Evolutionary conservation across 2,113 vertebrate species (phyloP).

Genomic region (Notiomystis cincta): DNA sequence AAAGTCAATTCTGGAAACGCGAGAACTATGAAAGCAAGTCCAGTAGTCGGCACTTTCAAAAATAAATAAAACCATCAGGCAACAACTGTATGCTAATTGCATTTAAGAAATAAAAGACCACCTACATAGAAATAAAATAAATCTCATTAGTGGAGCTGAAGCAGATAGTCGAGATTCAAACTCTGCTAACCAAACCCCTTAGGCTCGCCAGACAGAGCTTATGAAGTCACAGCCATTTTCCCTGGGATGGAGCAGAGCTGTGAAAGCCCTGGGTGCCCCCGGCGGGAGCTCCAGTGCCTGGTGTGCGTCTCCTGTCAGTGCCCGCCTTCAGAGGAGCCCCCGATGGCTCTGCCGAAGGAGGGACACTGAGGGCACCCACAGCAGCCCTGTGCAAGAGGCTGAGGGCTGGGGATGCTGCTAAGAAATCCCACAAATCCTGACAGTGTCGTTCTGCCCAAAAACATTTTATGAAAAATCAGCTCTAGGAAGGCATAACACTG

Average conservation of each 20-base stretch:
- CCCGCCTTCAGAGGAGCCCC: background rate
- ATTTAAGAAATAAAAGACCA: constrained; percentile 40
- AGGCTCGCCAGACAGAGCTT: background rate
- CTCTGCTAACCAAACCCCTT: background rate
- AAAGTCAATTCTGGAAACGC: constrained; percentile 41
- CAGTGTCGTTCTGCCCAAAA: background rate
- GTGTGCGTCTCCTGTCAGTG: background rate
- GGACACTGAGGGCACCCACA: background rate
- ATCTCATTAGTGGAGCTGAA: constrained; percentile 8
- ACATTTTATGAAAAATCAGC: background rate
- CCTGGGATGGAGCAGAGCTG: background rate
- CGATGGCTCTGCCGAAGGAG: background rate
- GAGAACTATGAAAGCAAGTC: constrained; percentile 49
- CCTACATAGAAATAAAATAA: constrained; percentile 32
- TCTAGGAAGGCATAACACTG: background rate
- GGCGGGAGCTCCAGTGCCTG: rapidly evolving
- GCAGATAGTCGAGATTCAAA: background rate
- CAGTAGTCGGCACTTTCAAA: constrained; percentile 49
- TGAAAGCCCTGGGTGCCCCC: background rate
- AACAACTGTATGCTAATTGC: constrained; percentile 54
- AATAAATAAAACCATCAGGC: constrained; percentile 56
- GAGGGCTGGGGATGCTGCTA: background rate
- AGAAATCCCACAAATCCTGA: background rate
- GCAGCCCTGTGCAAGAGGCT: background rate
- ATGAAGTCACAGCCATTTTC: background rate